Evolutionary conservation across 2,888 invertebrate genomes (phyloP), one percentile per base, ranked within the genome.

Genomic region (Notodonta dromedarius): DNA sequence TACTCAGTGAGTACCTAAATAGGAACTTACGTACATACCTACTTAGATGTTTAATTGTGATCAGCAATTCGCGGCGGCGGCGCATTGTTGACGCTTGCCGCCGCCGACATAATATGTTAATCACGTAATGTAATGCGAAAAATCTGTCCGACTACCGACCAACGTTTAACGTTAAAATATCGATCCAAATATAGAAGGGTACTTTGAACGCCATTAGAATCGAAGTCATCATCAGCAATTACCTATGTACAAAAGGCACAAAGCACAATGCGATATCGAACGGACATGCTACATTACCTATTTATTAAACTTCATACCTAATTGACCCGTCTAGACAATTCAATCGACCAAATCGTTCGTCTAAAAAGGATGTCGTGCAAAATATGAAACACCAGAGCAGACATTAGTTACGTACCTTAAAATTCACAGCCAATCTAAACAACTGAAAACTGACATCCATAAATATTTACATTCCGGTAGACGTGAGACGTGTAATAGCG

Each of bases 361-460:
- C 65, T 76, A 80, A 77, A 79, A 78, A 82, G 73, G 83, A 82
- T 80, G 80, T 86, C 87, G 85, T 88, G 88, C 88, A 88, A 84
- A 86, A 85, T 86, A 85, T 75, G 80, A 83, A 87, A 54, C 84
- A 85, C 79, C 82, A 83, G 24, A 24, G 24, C 24, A 24, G 82
- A 85, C 80, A 82, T 88, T 84, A 88, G 82, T 87, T 89, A 91
- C 93, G 86, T 92, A 93, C 93, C 93, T 93, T 90, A 87, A 92
- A 92, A 91, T 91, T 92, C 88, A 93, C 91, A 91, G 93, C 91
- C 91, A 91, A 92, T 92, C 91, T 92, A 92, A 93, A 92, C 90
- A 92, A 92, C 90, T 90, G 90, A 91, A 92, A 91, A 91, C 90
- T 92, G 92, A 91, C 92, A 92, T 92, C 92, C 91, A 90, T 93